phyloP scores from a whole-genome alignment of 2,113 vertebrate genomes.

The Trinectes maculatus region DNA sequence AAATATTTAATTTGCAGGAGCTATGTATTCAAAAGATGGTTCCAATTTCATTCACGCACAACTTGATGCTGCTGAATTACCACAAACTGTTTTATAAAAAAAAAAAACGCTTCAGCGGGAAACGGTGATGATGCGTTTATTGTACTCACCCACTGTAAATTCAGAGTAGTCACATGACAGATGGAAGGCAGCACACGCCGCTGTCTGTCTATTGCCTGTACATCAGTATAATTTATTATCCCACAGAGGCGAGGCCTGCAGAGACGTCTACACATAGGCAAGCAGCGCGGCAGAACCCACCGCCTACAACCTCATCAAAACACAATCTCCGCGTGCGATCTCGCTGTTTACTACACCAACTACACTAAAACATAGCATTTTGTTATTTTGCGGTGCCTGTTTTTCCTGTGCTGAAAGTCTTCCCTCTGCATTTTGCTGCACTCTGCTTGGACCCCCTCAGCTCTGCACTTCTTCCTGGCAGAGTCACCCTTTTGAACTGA shows the following conservation, averaged over 20 bases:
- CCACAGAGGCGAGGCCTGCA: background rate
- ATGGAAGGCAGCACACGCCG: constrained; percentile 49
- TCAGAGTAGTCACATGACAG: constrained; percentile 46
- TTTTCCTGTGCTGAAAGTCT: background rate
- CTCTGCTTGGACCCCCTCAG: background rate
- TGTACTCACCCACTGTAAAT: constrained; percentile 52
- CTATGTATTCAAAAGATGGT: background rate
- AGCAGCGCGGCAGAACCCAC: background rate
- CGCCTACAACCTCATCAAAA: background rate
- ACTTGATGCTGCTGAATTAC: constrained; percentile 33
- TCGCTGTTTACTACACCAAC: background rate
- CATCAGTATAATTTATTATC: constrained; percentile 45
- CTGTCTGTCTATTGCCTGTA: constrained; percentile 49
- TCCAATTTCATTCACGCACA: constrained; percentile 19
- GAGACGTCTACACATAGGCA: background rate
- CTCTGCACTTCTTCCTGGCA: background rate
- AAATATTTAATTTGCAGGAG: too few species aligned
- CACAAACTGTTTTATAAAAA: constrained; percentile 39
- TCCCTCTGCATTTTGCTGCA: background rate
- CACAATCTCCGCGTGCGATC: background rate
- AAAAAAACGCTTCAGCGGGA: constrained; percentile 29
- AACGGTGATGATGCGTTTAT: constrained; percentile 62
- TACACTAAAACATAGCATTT: background rate
- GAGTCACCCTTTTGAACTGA: background rate
- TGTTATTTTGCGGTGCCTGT: background rate